phyloP scores from a whole-genome alignment of 2,888 invertebrate genomes.

The Fissipunctia ypsillon region DNA sequence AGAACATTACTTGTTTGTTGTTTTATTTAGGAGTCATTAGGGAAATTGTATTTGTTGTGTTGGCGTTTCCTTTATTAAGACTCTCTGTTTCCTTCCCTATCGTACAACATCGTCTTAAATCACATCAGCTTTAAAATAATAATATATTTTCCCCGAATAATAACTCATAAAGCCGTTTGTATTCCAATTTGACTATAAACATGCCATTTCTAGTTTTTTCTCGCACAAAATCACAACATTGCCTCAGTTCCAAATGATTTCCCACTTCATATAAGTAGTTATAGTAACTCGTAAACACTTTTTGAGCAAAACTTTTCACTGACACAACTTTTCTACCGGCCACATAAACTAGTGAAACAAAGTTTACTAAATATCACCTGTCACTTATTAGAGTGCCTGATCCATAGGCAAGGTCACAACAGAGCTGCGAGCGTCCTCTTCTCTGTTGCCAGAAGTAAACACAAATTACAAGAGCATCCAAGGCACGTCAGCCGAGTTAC shows the following conservation, averaged over 20 bases:
- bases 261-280: constrained; percentile 68
- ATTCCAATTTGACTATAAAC: constrained; percentile 29
- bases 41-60: constrained; percentile 38
- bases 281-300: constrained; percentile 80
- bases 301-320: constrained; percentile 85
- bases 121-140: constrained; percentile 13
- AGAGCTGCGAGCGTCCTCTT: constrained; percentile 81
- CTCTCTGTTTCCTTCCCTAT: constrained; percentile 12
- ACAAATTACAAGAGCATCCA: constrained; percentile 87
- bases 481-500: constrained; percentile 84
- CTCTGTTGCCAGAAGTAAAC: constrained; percentile 87
- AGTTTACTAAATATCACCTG: constrained; percentile 78
- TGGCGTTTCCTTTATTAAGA: constrained; percentile 8
- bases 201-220: constrained; percentile 30
- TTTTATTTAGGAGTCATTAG: constrained; percentile 45
- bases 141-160: constrained; percentile 21
- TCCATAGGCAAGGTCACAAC: constrained; percentile 80
- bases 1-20: constrained; percentile 47
- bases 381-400: constrained; percentile 76
- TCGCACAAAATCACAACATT: constrained; percentile 32
- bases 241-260: constrained; percentile 38
- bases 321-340: constrained; percentile 82
- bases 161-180: constrained; percentile 15
- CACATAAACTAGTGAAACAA: constrained; percentile 81
- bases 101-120: constrained; percentile 17